Base-by-base conservation (phyloP, 2,888 invertebrate genomes). In the Zootermopsis nevadensis region DNA sequence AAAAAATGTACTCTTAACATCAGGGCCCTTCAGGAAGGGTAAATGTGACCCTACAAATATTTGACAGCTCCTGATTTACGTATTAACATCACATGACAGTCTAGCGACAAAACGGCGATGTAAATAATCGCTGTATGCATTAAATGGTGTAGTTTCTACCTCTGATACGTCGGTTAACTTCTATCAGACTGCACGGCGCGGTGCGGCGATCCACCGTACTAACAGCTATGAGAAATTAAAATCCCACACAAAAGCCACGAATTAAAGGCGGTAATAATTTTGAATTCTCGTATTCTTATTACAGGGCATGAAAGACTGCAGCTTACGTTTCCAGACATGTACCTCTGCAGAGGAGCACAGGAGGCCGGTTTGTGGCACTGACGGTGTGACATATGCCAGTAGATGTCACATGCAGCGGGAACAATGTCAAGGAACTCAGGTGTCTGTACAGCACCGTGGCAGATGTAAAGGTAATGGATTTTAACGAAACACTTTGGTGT, bases 321-420 rank as follows among this genome's bases (percentile, higher is more conserved):
- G 55, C 7, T 22, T 48, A 19, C 33, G 82, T 24, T 79, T 82
- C 38, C 55, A 33, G 67, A n/a, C 77, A 19, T 82, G 82, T 42
- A 48, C 76, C 53, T 74, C 80, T 31, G 72, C 42, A n/a, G 84
- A 82, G n/a, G 42, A 55, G 19, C 77, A 69, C 30, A 89, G 90
- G 82, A 89, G 91, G 66, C 92, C 94, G 0, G 94, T 96, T 72
- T 96, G 96, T 88, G 96, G 95, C 72, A 93, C 94, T 38, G 96
- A 98, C 88, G 95, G 95, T 27, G 91, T 94, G 85, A 96, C 96
- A 38, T 98, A 98, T 90, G 92, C 94, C 72, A 94, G 94, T 85
- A 92, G 94, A 85, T 98, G 98, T 88, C 94, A 95, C 86, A 91
- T 97, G 86, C 91, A 95, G 87, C 92, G 93, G 86, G 94, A 94